Evolutionary conservation across 2,888 invertebrate species (phyloP).

Genomic region (Archips xylosteana): DNA sequence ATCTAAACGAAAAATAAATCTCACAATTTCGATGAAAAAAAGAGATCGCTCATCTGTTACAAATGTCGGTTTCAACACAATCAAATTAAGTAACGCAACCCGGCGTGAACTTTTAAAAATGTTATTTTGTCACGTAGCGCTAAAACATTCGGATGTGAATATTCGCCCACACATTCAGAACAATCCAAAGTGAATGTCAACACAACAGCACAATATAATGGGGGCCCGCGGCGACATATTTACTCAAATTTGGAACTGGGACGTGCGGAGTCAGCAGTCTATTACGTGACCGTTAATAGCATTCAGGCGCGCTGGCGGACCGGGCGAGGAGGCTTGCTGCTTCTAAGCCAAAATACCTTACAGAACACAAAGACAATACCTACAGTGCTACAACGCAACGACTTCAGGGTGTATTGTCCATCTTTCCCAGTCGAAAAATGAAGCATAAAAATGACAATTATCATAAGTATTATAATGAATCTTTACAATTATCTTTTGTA

Average conservation of each 20-base stretch:
- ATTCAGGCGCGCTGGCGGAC: conserved; percentile 54
- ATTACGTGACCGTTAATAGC: conserved; percentile 81
- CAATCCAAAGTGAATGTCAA: conserved; percentile 68
- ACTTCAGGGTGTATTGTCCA: not conserved
- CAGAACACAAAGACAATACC: conserved; percentile 23
- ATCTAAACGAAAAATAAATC: conserved; percentile 3
- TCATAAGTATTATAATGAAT: not conserved
- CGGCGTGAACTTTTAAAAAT: conserved; percentile 33
- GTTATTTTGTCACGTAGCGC: conserved; percentile 43
- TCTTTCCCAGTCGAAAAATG: not conserved
- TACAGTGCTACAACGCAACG: conserved; percentile 18
- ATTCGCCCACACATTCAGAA: conserved; percentile 63
- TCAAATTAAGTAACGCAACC: conserved; percentile 23
- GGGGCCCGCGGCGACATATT: conserved; percentile 69
- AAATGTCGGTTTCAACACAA: conserved; percentile 22
- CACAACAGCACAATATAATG: conserved; percentile 67
- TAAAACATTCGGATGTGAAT: conserved; percentile 57
- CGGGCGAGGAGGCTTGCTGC: conserved; percentile 13
- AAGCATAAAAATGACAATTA: not conserved
- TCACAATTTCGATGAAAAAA: conserved; percentile 10
- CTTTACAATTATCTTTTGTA: not conserved
- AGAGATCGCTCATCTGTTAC: conserved; percentile 15
- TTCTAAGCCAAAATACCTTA: conserved; percentile 33
- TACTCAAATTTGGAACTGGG: conserved; percentile 78
- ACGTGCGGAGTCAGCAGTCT: conserved; percentile 74